phyloP scores from a whole-genome alignment of 2,113 vertebrate genomes.

The Synchiropus splendidus region DNA sequence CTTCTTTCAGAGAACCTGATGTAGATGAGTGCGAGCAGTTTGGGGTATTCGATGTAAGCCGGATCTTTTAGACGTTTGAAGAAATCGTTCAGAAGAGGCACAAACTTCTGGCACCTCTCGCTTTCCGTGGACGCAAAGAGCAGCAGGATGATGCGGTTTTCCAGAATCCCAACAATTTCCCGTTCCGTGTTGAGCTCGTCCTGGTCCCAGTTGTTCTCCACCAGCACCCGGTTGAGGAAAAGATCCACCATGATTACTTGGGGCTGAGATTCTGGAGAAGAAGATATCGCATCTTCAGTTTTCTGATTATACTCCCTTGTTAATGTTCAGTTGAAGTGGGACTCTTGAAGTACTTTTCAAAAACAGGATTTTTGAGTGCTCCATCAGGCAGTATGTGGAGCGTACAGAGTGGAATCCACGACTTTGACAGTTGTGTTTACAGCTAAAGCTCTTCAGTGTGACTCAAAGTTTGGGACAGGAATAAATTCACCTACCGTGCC shows the following conservation, averaged over 20 bases:
- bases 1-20: conserved; percentile 69
- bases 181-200: conserved; percentile 79
- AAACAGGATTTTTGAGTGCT: too few species aligned
- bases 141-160: conserved; percentile 80
- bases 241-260: conserved; percentile 71
- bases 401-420: too few species aligned
- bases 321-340: too few species aligned
- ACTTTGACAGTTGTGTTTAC: too few species aligned
- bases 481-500: too few species aligned
- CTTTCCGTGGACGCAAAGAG: conserved; percentile 70
- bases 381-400: too few species aligned
- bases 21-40: conserved; percentile 75
- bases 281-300: too few species aligned
- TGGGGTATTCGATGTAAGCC: conserved; percentile 76
- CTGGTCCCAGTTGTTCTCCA: conserved; percentile 75
- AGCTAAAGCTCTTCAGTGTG: too few species aligned
- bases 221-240: conserved; percentile 70
- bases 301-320: too few species aligned
- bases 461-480: too few species aligned
- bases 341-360: too few species aligned
- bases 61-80: conserved; percentile 76
- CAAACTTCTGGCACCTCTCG: conserved; percentile 68
- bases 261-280: too few species aligned
- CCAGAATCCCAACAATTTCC: conserved; percentile 65
- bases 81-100: conserved; percentile 72